Evolutionary conservation across 2,113 vertebrate genomes (phyloP), one percentile per base, ranked within the genome.

Genomic region (Centropus unirufus): DNA sequence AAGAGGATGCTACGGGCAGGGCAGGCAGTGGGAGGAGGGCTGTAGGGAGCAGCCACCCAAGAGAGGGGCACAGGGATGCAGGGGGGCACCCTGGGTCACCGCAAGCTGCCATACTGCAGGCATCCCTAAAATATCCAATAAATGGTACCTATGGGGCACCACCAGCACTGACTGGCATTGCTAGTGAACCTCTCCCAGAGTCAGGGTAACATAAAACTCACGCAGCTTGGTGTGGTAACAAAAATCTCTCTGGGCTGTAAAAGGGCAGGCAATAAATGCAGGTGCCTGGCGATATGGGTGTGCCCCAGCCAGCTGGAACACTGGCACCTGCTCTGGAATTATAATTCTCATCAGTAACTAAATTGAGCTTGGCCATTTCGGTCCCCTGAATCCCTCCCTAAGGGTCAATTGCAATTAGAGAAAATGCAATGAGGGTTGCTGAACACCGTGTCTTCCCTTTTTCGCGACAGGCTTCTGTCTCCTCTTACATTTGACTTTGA

Each of bases 121-220:
- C 44, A 79, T 22, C 9, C 36, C 52, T 88, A 54, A 74, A 54
- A 88, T 3, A 1, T 46, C 20, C 39, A 88, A 52, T 29, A 34
- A 72, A 80, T 39, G 14, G 49, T 15, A 88, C 24, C 32, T 12
- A 27, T 3, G 3, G 8, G 26, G 44, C 1, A 72, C 44, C 73
- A 59, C 13, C 58, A 17, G 11, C 36, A 19, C 19, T 49, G 83
- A 30, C 14, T 8, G 4, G 27, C 34, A 51, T 2, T 69, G 34
- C 32, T 22, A 40, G 30, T 2, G 9, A 79, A 7, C 1, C 1
- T 23, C 2, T 20, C 13, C 11, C 22, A 6, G 39, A 16, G 13
- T 11, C 40, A 55, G 75, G 47, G 27, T 39, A 55, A 30, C 5
- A 1, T 9, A 14, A 42, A 59, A 22, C 0, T 5, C 0, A 0